Base-by-base conservation (phyloP, 1,140 invertebrate species). In the Hylyphantes graminicola region DNA sequence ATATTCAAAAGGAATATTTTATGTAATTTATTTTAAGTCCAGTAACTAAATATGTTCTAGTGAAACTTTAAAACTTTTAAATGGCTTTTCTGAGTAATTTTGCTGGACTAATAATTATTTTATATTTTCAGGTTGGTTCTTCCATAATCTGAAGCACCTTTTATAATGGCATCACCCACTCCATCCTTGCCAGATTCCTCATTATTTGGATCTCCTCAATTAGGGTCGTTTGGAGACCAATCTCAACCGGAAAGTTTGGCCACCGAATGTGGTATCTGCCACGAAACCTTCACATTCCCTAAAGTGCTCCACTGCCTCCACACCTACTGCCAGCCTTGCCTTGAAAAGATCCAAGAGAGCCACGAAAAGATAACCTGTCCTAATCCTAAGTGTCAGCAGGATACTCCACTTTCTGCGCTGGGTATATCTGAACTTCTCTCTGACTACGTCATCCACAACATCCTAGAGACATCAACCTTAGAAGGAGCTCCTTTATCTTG, bases 221-320 rank as follows among this genome's bases (percentile, higher is more conserved):
- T 81, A 70, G 59, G 77, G 21, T 86, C 78, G 12, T 59, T 82
- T 65, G 76, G 76, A 75, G 85, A 85, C 50, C 85, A 80, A 64
- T 55, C 76, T 17, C 76, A 74, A 17, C 35, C 75, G 13, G 84
- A 84, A 77, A 68, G 50, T 54, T 57, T 88, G 87, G 64, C 73
- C 86, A 92, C 93, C 87, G 94, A 93, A 89, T 96, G 96, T 90
- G 92, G 93, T 78, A 91, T 95, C 87, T 97, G 95, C 91, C 92
- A 94, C 89, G 95, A 96, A 87, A 93, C 92, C 68, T 94, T 92
- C 88, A 92, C 92, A 78, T 90, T 90, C 86, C 93, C 93, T 13
- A 94, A 94, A 91, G 93, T 92, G 77, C 91, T 96, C 72, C 92
- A 93, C 7, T 96, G 95, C 91, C 94, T 95, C 87, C 95, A 96